A percentile compares a stretch with the other conserved stretches of the same genome.
Conservation (phyloP, 2,888 invertebrate genomes). For the Helleia helle region DNA sequence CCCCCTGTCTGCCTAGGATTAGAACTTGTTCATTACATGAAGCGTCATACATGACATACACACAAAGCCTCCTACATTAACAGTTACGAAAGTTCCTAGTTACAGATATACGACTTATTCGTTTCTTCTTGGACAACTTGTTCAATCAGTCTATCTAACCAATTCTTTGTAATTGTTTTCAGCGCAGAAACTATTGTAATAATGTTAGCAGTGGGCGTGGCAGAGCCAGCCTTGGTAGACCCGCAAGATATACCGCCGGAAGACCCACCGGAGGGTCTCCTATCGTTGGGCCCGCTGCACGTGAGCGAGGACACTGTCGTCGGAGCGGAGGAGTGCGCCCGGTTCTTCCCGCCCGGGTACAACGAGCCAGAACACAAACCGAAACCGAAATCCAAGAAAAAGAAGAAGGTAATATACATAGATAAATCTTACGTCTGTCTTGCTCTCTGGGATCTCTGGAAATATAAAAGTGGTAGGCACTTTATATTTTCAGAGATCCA, state of each 20-base stretch:
- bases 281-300: slow-evolving; percentile 78
- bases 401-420: slow-evolving; percentile 75
- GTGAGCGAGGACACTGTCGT: slow-evolving; percentile 78
- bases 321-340: slow-evolving; percentile 76
- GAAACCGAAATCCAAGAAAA: slow-evolving; percentile 63
- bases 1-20: no score
- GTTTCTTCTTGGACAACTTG: no score
- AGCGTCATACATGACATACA: no score
- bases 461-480: no score
- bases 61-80: no score
- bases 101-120: no score
- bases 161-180: slow-evolving; percentile 24
- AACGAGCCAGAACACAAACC: slow-evolving; percentile 64
- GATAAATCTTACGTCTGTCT: no score
- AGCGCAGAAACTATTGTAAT: slow-evolving; percentile 81
- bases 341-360: slow-evolving; percentile 81
- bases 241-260: slow-evolving; percentile 75
- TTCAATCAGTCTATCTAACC: no score
- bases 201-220: slow-evolving; percentile 77
- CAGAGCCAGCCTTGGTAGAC: slow-evolving; percentile 77
- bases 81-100: no score
- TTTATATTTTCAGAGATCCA: no score
- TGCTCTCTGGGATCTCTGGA: no score
- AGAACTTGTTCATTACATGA: no score
- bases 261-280: slow-evolving; percentile 77